phyloP scores from a whole-genome alignment of 1,140 invertebrate species.

The Brevipalpus yothersi region DNA sequence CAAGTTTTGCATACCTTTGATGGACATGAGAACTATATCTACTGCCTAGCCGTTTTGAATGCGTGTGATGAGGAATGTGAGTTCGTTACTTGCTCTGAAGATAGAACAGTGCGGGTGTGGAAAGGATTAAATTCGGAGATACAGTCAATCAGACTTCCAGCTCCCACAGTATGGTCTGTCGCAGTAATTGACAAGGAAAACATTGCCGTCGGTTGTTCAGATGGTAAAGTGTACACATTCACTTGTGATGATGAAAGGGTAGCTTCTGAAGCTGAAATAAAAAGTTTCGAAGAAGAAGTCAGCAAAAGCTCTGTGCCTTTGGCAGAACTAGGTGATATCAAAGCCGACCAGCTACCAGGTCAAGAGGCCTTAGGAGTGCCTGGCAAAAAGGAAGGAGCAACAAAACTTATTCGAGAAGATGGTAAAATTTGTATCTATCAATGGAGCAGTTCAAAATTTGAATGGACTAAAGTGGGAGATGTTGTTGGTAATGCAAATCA shows the following conservation, averaged over 20 bases:
- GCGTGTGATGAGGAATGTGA: slow-evolving; percentile 26
- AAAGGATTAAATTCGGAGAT: slow-evolving; percentile 24
- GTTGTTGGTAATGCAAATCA: slow-evolving; percentile 51
- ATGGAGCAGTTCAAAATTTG: slow-evolving; percentile 41
- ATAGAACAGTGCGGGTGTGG: slow-evolving; percentile 66
- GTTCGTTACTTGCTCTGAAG: slow-evolving; percentile 57
- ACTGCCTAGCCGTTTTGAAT: slow-evolving; percentile 32
- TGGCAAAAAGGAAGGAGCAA: slow-evolving; percentile 56
- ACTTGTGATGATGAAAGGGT: slow-evolving; percentile 36
- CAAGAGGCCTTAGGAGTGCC: slow-evolving; percentile 42
- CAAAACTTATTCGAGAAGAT: slow-evolving; percentile 50
- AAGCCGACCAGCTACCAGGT: slow-evolving; percentile 57
- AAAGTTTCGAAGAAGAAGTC: slow-evolving; percentile 38
- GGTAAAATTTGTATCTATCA: slow-evolving; percentile 31
- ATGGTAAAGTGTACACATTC: slow-evolving; percentile 32
- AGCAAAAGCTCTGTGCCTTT: slow-evolving; percentile 31
- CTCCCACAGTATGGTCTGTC: slow-evolving; percentile 68
- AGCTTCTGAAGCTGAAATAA: slow-evolving; percentile 31
- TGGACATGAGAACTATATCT: slow-evolving; percentile 44
- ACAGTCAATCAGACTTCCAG: slow-evolving; percentile 50
- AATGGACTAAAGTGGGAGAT: slow-evolving; percentile 70
- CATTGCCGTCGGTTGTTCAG: slow-evolving; percentile 46
- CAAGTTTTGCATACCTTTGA: slow-evolving; percentile 47
- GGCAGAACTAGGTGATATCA: slow-evolving; percentile 46
- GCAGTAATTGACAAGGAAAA: slow-evolving; percentile 54